Evolutionary conservation across 2,888 invertebrate species (phyloP), one percentile per base, ranked within the genome.

Genomic region (Melanargia galathea): DNA sequence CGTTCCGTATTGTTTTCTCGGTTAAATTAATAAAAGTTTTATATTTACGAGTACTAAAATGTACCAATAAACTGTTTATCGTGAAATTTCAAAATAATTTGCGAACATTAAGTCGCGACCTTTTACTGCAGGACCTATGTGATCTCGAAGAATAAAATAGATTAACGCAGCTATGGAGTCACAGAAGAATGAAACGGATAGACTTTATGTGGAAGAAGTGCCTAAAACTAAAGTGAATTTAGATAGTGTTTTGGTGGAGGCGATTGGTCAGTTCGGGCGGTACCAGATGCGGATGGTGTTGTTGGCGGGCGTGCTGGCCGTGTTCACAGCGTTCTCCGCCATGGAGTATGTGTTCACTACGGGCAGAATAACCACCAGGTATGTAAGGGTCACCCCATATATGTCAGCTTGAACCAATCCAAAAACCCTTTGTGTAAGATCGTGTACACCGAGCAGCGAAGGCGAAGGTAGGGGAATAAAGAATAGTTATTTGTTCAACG

Each of bases 251-350:
- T 65, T 81, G 46, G 64, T 72, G 8, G 65, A 76, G 7, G 81
- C 81, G 60, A 60, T 79, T 1, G 82, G 82, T 0, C 76, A 80
- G 63, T 76, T 80, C 45, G 81, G 81, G 0, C 48, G 65, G 58
- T 81, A 73, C 62, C 82, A 81, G 70, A 3, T 72, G 33, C 65
- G 68, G 58, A 73, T 66, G 4, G 22, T 80, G 16, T 62, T 62
- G 3, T 62, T 77, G 20, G 60, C 69, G 1, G 60, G 66, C 0
- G 6, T 79, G 0, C 65, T 73, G 2, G 72, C 73, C 0, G 49
- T 78, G 2, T 75, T 80, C 35, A 60, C 68, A 0, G 74, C 75
- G 0, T 78, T 71, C 55, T 68, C 70, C n/a, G 63, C 70, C 5
- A 67, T 61, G 6, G 80, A 80, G 35, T 80, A 73, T 48, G 66